Percentiles rank a stretch among this genome's conserved stretches.
These are phyloP conservation scores for Alectoris magna DNA, from an alignment of 2,797 vertebrate species.

Conservation along the genomic window DNA sequence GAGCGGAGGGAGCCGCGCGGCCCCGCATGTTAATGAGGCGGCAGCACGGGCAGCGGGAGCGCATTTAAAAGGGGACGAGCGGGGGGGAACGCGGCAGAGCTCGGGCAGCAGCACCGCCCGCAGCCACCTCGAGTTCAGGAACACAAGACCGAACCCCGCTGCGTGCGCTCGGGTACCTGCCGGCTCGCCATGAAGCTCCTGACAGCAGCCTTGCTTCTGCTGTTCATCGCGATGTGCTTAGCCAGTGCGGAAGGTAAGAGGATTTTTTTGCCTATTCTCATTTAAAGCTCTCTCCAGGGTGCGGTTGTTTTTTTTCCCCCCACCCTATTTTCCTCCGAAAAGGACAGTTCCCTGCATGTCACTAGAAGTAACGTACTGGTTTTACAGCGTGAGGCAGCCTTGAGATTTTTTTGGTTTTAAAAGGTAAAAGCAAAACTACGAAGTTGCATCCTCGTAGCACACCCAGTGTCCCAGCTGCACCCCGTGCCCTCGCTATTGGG, in stretches of 20 bases:
- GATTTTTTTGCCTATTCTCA: background rate
- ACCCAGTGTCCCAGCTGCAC: background rate
- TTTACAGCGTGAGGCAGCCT: background rate
- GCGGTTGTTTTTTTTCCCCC: too few relatives aligned
- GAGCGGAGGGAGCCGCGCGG: slow-evolving; percentile 89
- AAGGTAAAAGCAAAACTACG: background rate
- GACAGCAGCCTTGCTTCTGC: slow-evolving; percentile 87
- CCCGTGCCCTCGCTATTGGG: accelerated
- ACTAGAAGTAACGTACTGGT: accelerated
- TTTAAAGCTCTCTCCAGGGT: background rate
- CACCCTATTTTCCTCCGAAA: background rate
- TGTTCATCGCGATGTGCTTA: slow-evolving; percentile 87
- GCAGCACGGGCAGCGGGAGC: slow-evolving; percentile 81
- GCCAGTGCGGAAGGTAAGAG: slow-evolving; percentile 90
- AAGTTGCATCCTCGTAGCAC: background rate
- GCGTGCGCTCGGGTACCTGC: background rate
- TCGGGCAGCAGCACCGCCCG: slow-evolving; percentile 26
- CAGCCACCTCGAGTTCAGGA: background rate
- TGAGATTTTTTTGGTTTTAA: background rate
- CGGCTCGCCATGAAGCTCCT: slow-evolving; percentile 87
- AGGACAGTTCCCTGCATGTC: background rate
- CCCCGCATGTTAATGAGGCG: slow-evolving; percentile 95
- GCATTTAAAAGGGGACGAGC: slow-evolving; percentile 87
- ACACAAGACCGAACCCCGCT: background rate
- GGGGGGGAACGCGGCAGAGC: slow-evolving; percentile 57